Base-by-base conservation (phyloP, 2,113 vertebrate species). In the Casuarius casuarius region DNA sequence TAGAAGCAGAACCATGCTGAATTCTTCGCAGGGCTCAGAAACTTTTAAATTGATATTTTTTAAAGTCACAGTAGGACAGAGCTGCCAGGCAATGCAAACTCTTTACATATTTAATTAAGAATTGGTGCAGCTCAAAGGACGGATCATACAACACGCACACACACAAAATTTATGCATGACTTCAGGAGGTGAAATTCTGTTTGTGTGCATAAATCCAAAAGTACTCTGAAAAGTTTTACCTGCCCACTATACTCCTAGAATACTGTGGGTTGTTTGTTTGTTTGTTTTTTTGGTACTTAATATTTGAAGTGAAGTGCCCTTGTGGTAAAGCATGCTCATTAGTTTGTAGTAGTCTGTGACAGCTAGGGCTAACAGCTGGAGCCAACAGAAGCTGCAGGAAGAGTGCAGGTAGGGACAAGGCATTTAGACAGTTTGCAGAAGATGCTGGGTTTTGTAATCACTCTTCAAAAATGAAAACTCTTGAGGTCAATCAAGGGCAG, bases 1-100 rank as follows among this genome's bases (percentile, higher is more conserved):
- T 97, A 96, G 94, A 97, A 94, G 92, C 95, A 95, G 96, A 94
- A 77, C 76, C 84, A 71, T 90, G 90, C 29, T 21, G 66, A 80
- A 83, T 92, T 94, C 51, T 94, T 95, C 85, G 78, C 29, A 75
- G 59, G 9, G 4, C 49, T 72, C 35, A 92, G 86, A 78, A 89
- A 78, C 31, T 48, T 92, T 73, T 84, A 58, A 94, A 81, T 42
- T 71, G 12, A 25, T 89, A 63, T 5, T 84, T 92, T 68, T 93
- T 40, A 68, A 92, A 92, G 74, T 70, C 62, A 75, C 51, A 86
- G 59, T 51, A 86, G 68, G 42, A 67, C 33, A 81, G 46, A 95
- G 44, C 75, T 95, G 20, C 73, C 52, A 58, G 70, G 77, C 56
- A 89, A 56, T 56, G 31, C 3, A 54, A 35, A 51, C 70, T 63